Evolutionary conservation across 1,140 invertebrate genomes (phyloP).

Genomic region (Lucilia sericata): DNA sequence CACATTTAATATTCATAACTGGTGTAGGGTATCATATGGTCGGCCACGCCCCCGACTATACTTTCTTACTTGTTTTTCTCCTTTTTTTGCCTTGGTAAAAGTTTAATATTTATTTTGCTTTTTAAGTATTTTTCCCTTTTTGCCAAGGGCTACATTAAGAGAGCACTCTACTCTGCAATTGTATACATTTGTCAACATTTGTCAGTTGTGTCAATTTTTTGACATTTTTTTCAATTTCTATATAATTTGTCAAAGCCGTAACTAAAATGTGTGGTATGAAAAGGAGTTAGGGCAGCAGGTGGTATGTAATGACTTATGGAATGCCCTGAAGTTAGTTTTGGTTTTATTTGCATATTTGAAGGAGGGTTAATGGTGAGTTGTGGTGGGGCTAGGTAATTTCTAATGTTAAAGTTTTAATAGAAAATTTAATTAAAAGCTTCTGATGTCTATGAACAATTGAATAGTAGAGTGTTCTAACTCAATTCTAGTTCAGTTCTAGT

Average conservation of each 20-base stretch:
- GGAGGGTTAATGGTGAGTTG: no score
- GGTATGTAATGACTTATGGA: not conserved
- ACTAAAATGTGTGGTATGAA: constrained; percentile 1
- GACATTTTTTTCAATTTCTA: constrained; percentile 14
- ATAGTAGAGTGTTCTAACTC: no score
- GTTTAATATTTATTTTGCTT: constrained; percentile 17
- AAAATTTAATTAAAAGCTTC: no score
- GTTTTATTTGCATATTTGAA: no score
- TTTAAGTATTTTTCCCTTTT: not conserved
- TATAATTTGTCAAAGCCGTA: constrained; percentile 11
- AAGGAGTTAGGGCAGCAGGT: not conserved
- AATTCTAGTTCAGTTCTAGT: no score
- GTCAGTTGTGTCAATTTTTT: constrained; percentile 43
- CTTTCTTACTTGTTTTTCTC: no score
- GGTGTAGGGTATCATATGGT: no score
- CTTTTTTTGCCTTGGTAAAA: not conserved
- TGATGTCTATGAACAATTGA: no score
- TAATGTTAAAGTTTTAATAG: no score
- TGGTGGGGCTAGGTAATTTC: no score
- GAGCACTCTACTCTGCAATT: not conserved
- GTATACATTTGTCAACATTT: constrained; percentile 44
- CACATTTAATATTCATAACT: no score
- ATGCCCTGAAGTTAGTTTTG: not conserved
- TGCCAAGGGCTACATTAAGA: constrained; percentile 29
- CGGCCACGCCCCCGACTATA: no score